phyloP scores from a whole-genome alignment of 2,797 vertebrate genomes.

The Buceros bicornis region DNA sequence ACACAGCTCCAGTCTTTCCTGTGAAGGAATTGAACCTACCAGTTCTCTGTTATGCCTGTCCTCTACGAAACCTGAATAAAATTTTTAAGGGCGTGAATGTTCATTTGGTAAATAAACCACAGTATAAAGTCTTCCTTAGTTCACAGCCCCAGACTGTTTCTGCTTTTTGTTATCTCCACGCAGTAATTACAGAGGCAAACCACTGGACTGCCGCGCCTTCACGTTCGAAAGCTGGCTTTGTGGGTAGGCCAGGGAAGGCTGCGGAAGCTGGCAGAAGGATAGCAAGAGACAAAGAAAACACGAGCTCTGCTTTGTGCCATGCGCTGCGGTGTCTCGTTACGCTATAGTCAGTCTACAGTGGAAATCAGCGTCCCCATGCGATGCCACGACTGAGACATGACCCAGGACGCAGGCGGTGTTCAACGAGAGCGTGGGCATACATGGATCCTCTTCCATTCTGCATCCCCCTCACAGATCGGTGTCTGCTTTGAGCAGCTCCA shows the following conservation, averaged over 20 bases:
- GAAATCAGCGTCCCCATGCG: neutral
- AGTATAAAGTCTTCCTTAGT: neutral
- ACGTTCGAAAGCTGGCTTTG: neutral
- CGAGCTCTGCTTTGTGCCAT: neutral
- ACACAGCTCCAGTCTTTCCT: neutral
- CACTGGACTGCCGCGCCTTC: neutral
- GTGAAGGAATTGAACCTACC: neutral
- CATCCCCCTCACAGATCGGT: neutral
- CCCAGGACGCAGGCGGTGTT: neutral
- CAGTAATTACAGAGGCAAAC: neutral
- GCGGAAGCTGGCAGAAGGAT: constrained; percentile 4
- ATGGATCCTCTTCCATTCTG: neutral
- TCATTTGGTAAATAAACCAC: neutral
- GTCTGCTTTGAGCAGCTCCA: neutral
- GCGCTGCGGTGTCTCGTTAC: neutral
- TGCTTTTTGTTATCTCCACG: neutral
- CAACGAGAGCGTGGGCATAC: neutral
- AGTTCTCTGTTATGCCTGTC: neutral
- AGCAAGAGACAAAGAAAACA: constrained; percentile 17
- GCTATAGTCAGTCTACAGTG: neutral
- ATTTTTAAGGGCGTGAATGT: neutral
- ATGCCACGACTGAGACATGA: neutral
- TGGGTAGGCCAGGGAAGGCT: neutral
- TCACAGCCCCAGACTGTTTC: neutral
- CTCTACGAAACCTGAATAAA: neutral